phyloP scores from a whole-genome alignment of 2,797 vertebrate species.

The Fistularia tabacaria region DNA sequence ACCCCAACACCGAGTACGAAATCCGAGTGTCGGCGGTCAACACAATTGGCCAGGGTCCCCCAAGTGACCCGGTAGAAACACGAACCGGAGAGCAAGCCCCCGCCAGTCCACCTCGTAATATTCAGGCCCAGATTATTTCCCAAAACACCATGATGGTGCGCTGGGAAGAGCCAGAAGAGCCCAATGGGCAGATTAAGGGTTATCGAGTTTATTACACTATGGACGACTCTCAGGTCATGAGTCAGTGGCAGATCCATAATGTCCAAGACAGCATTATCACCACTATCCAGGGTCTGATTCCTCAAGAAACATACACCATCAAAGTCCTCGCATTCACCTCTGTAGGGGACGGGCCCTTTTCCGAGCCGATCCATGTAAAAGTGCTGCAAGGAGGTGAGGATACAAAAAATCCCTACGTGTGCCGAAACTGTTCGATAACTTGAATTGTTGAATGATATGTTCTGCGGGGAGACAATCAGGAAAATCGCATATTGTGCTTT shows the following conservation, averaged over 20 bases:
- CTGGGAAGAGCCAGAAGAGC: constrained; percentile 97
- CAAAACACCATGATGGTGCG: constrained; percentile 95
- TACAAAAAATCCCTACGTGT: neutral
- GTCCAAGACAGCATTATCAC: constrained; percentile 95
- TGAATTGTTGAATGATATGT: neutral
- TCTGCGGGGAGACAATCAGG: too few species aligned
- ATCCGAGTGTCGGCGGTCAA: constrained; percentile 95
- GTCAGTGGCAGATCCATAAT: constrained; percentile 94
- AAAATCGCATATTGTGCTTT: too few species aligned
- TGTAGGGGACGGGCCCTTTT: constrained; percentile 94
- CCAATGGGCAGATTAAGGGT: constrained; percentile 95
- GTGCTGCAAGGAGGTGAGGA: constrained; percentile 93
- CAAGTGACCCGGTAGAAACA: constrained; percentile 92
- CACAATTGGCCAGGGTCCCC: constrained; percentile 95
- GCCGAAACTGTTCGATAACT: neutral
- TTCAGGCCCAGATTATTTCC: constrained; percentile 92
- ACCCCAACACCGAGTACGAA: constrained; percentile 97
- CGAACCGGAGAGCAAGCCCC: constrained; percentile 95
- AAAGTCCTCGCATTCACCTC: constrained; percentile 96
- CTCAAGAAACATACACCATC: constrained; percentile 93
- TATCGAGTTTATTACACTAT: constrained; percentile 97
- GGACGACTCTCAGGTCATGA: constrained; percentile 88
- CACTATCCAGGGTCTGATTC: constrained; percentile 88
- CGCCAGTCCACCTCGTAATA: constrained; percentile 90
- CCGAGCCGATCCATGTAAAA: constrained; percentile 95